Base-by-base conservation (phyloP, 2,888 invertebrate species). In the Yponomeuta sedellus region DNA sequence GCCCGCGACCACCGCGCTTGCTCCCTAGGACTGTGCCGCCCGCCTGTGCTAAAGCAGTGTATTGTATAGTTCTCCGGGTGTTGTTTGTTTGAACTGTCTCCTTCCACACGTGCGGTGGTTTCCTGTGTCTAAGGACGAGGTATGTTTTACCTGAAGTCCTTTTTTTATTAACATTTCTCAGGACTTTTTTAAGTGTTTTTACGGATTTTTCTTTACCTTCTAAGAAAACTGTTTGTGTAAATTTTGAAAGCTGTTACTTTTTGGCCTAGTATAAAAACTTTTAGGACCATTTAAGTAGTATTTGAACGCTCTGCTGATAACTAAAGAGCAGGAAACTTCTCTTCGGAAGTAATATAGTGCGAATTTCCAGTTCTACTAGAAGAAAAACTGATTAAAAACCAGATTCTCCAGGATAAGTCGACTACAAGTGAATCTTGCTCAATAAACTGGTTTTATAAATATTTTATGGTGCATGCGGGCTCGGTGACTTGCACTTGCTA, bases 61-160 rank as follows among this genome's bases (percentile, higher is more conserved):
- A 84, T 84, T 89, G 89, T 90, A 89, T 86, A 88, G 34, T 89
- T 82, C 88, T 89, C 90, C 85, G 80, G 84, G 87, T 89, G 88
- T 86, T 87, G 82, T 81, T 88, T 84, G 86, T 88, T 89, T 83
- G 85, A 88, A 86, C 86, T 83, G 78, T 81, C 78, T 78, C 44
- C 44, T 52, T 52, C 16, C 34, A 39, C 82, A 78, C 85, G 85
- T 88, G 86, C 81, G 77, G 80, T 77, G 74, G 73, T 75, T 73
- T 72, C 72, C 72, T 76, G 74, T 22, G 25, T 59, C 59, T 20
- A 22, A 20, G 59, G 20, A 67, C 34, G 74, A 82, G 87, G 88
- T 89, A 86, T 69, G 88, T 86, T 75, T 67, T 65, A 64, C 52
- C 64, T 67, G 61, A 66, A 64, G 40, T 66, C 66, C 44, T 16